Conservation (phyloP, 64 coral and sea anemone genomes). For the Cladopsammia gracilis region DNA sequence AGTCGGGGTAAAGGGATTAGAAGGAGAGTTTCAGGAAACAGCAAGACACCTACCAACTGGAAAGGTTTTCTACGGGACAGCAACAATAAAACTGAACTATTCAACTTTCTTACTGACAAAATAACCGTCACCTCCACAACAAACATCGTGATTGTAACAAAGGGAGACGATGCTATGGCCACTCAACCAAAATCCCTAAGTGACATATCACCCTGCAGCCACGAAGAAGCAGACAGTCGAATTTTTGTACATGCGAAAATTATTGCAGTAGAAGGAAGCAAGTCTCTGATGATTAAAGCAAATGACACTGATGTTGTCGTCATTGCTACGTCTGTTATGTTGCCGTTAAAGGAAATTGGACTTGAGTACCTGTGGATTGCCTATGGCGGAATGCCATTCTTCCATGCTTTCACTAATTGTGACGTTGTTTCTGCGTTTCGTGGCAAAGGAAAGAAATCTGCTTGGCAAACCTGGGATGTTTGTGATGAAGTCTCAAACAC, state of each 20-base stretch:
- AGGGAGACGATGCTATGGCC: conserved; percentile 49
- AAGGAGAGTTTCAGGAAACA: conserved; percentile 53
- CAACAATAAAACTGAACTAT: conserved; percentile 70
- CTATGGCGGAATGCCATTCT: conserved; percentile 68
- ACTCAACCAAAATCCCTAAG: conserved; percentile 33
- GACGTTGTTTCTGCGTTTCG: conserved; percentile 44
- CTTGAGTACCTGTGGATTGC: conserved; percentile 67
- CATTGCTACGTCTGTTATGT: conserved; percentile 43
- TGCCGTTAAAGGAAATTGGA: conserved; percentile 49
- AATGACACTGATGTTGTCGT: conserved; percentile 75
- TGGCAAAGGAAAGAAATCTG: conserved; percentile 69
- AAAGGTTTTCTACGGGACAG: no score
- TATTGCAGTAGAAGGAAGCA: conserved; percentile 52
- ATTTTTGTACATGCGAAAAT: conserved; percentile 72
- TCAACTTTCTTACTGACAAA: conserved; percentile 57
- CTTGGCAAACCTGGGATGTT: conserved; percentile 66
- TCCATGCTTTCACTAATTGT: conserved; percentile 71
- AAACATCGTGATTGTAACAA: conserved; percentile 55
- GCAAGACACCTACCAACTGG: conserved; percentile 56
- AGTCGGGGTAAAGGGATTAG: conserved; percentile 37
- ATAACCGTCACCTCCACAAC: conserved; percentile 7
- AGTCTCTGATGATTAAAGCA: conserved; percentile 58
- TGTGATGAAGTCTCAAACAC: conserved; percentile 59
- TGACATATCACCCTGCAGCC: conserved; percentile 46
- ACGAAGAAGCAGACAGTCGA: conserved; percentile 72